Conservation (phyloP, 1,140 invertebrate genomes). For the Manduca sexta region DNA sequence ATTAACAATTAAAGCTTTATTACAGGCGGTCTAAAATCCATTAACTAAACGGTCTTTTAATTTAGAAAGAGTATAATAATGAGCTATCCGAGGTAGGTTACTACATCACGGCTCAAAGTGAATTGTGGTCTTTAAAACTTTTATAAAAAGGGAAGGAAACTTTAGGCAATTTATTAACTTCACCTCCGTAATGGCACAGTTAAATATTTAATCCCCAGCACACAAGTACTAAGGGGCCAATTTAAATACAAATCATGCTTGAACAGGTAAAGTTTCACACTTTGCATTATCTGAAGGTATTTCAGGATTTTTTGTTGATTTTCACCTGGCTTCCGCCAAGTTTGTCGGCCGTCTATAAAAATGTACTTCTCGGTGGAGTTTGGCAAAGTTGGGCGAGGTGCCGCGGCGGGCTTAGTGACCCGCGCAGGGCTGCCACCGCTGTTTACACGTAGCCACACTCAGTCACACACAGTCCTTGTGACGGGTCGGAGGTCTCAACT, state of each 20-base stretch:
- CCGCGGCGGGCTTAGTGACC: neutral
- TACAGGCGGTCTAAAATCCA: too few species aligned
- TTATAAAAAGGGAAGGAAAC: too few species aligned
- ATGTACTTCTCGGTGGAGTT: neutral
- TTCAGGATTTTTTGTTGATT: neutral
- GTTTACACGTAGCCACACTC: too few species aligned
- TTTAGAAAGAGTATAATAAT: too few species aligned
- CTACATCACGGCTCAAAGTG: too few species aligned
- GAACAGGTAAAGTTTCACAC: neutral
- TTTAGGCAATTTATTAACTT: neutral
- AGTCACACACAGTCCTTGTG: too few species aligned
- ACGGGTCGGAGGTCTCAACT: too few species aligned
- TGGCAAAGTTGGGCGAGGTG: neutral
- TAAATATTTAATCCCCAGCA: neutral
- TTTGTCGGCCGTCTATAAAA: slow-evolving; percentile 1
- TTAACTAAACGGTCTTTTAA: too few species aligned
- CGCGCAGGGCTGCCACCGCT: neutral
- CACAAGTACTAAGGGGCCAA: slow-evolving; percentile 1
- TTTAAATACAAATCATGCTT: neutral
- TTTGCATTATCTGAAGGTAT: neutral
- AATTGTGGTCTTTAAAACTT: too few species aligned
- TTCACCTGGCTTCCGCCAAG: neutral
- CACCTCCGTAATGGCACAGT: neutral
- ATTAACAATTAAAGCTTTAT: too few species aligned
- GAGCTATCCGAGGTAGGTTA: too few species aligned